phyloP scores from a whole-genome alignment of 2,888 invertebrate species.

The Clanis bilineata region DNA sequence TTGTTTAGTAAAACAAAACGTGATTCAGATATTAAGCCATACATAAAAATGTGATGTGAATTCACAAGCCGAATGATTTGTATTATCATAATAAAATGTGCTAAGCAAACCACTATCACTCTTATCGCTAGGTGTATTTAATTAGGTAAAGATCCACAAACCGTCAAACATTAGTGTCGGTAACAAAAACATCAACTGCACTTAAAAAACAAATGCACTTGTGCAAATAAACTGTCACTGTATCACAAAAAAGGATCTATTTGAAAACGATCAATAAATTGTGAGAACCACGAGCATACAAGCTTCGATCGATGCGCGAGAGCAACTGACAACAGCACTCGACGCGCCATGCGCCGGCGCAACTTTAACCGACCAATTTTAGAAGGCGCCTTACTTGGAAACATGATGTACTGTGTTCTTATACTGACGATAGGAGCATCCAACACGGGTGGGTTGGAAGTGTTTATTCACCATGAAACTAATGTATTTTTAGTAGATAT shows the following conservation, averaged over 20 bases:
- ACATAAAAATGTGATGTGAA: constrained; percentile 24
- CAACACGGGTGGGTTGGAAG: constrained; percentile 34
- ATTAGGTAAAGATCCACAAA: constrained; percentile 43
- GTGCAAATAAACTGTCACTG: constrained; percentile 37
- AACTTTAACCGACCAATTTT: constrained; percentile 48
- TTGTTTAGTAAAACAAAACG: constrained; percentile 28
- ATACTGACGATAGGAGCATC: constrained; percentile 22
- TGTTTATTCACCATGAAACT: constrained; percentile 75
- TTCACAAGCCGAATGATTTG: not conserved
- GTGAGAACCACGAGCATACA: constrained; percentile 39
- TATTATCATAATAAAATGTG: constrained; percentile 5
- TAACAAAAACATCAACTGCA: constrained; percentile 40
- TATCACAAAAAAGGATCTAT: constrained; percentile 53
- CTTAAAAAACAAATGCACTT: constrained; percentile 32
- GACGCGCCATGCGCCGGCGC: constrained; percentile 69
- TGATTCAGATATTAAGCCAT: constrained; percentile 9
- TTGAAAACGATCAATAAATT: constrained; percentile 54
- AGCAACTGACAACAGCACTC: constrained; percentile 72
- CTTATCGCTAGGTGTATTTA: constrained; percentile 55
- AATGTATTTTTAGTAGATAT: constrained; percentile 78
- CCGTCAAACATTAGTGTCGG: constrained; percentile 31
- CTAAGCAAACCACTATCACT: constrained; percentile 61
- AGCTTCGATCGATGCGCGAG: constrained; percentile 65
- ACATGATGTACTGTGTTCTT: constrained; percentile 21
- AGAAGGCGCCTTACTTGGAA: constrained; percentile 29